These are phyloP conservation scores for Neolamprologus sp. DNA, from an alignment of 2,113 vertebrate genomes.

Conservation along the genomic window DNA sequence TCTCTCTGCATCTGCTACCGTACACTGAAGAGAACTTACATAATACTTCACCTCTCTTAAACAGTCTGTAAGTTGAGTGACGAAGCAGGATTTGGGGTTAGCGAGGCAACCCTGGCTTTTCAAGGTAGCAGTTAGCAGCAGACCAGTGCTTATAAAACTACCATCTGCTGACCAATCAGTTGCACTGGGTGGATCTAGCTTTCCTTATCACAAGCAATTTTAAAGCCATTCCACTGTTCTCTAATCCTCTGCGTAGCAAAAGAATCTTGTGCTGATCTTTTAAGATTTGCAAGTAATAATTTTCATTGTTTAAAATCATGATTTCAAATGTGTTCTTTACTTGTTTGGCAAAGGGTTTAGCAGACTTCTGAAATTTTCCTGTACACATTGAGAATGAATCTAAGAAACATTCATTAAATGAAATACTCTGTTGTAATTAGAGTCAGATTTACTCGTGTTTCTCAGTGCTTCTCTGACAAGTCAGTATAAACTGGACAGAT, in stretches of 20 bases:
- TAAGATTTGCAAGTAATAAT: background rate
- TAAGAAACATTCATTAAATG: background rate
- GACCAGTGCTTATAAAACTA: background rate
- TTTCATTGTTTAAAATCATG: background rate
- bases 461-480: background rate
- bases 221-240: background rate
- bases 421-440: background rate
- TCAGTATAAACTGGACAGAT: background rate
- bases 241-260: accelerated
- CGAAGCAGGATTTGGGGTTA: background rate
- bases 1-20: background rate
- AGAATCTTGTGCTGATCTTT: background rate
- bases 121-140: background rate
- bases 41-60: background rate
- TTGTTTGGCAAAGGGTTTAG: background rate
- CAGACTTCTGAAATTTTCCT: background rate
- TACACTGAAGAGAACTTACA: background rate
- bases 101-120: background rate
- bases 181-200: background rate
- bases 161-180: background rate
- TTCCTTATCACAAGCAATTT: background rate
- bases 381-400: background rate
- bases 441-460: background rate
- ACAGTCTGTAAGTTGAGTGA: background rate
- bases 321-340: background rate